A percentile compares a stretch with the other conserved stretches of the same genome.
These are phyloP conservation scores for Hydrotaea cyrtoneurina DNA, from an alignment of 2,888 invertebrate species.

Conservation along the genomic window DNA sequence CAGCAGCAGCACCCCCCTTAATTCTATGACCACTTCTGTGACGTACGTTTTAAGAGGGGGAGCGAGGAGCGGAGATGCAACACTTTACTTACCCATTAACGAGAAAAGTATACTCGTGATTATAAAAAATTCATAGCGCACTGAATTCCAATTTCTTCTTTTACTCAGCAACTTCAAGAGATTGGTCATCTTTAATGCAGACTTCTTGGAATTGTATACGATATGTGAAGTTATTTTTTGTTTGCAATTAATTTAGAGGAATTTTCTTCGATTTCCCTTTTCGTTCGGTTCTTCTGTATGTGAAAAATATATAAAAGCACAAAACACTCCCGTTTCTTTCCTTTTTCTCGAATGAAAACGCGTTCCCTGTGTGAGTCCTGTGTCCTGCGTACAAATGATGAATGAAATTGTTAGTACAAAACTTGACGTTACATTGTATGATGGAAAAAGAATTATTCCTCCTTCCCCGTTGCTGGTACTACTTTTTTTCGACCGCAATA, in stretches of 20 bases:
- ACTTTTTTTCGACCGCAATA: too few species aligned
- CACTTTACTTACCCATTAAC: constrained; percentile 68
- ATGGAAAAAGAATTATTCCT: background rate
- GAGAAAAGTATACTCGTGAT: constrained; percentile 67
- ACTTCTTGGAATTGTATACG: constrained; percentile 5
- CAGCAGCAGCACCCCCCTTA: background rate
- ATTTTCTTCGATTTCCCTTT: background rate
- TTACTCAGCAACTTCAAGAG: constrained; percentile 42
- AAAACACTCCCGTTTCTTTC: constrained; percentile 49
- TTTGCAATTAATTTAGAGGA: background rate
- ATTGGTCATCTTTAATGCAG: constrained; percentile 40
- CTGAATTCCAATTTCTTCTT: constrained; percentile 38
- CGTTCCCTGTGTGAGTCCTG: constrained; percentile 58
- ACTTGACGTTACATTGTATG: constrained; percentile 41
- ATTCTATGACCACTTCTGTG: background rate
- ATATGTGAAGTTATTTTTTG: background rate
- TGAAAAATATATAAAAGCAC: constrained; percentile 37
- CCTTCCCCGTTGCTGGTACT: background rate
- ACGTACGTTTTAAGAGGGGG: background rate
- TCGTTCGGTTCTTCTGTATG: constrained; percentile 21
- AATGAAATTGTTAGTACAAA: constrained; percentile 56
- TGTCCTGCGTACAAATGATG: constrained; percentile 66
- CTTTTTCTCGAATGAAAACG: constrained; percentile 30
- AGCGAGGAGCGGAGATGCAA: constrained; percentile 13
- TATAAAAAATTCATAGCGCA: constrained; percentile 49